Percentiles rank a stretch among this genome's conserved stretches.
phyloP scores from a whole-genome alignment of 2,113 vertebrate species.

The Cariama cristata region DNA sequence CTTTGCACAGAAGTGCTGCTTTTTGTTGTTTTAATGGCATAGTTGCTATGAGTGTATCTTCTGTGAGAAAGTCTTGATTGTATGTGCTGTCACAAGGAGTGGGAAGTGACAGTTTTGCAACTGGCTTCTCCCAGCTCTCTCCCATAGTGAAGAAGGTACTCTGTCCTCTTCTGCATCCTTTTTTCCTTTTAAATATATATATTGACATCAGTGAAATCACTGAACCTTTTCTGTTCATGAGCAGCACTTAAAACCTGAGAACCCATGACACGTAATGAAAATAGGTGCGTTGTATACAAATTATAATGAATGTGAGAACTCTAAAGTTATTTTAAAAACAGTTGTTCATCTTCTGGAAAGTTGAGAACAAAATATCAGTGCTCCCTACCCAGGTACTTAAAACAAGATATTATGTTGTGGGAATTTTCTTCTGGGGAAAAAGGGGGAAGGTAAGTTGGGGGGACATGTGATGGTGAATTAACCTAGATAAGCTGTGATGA shows the following conservation, averaged over 20 bases:
- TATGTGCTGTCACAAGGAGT: neutral
- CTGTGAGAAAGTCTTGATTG: neutral
- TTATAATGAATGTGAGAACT: neutral
- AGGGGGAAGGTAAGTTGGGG: neutral
- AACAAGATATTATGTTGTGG: neutral
- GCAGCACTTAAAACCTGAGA: neutral
- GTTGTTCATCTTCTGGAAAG: neutral
- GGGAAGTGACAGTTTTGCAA: neutral
- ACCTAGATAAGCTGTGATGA: neutral
- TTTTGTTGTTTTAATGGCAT: neutral
- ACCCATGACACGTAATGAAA: neutral
- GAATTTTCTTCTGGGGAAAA: neutral
- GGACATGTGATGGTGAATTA: neutral
- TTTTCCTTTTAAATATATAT: neutral
- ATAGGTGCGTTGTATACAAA: neutral
- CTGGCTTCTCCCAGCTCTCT: neutral
- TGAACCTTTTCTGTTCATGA: neutral
- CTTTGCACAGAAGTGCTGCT: neutral
- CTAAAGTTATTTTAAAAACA: neutral
- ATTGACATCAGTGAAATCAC: neutral
- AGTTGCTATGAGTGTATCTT: neutral
- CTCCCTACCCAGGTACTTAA: neutral
- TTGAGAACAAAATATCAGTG: neutral
- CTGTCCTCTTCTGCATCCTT: neutral
- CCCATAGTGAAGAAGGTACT: neutral